These are phyloP conservation scores for Ictalurus furcatus DNA, from an alignment of 2,113 vertebrate genomes.

Conservation along the genomic window DNA sequence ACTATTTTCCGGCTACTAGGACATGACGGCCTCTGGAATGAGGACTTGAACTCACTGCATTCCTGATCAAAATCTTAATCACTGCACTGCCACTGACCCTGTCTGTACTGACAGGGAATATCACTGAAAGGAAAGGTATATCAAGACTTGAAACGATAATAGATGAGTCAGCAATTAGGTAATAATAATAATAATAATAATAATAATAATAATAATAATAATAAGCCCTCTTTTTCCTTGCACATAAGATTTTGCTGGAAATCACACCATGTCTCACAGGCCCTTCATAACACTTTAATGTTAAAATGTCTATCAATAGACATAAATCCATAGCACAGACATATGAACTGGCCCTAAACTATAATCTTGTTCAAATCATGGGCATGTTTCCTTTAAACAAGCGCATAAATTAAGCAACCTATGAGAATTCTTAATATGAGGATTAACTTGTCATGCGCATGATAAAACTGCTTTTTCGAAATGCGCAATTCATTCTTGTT, in stretches of 20 bases:
- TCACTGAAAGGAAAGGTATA: background rate
- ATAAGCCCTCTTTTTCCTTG: background rate
- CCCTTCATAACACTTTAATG: background rate
- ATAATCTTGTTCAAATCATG: background rate
- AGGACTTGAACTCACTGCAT: background rate
- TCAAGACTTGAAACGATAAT: background rate
- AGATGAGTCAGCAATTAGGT: background rate
- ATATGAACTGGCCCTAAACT: background rate
- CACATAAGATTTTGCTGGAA: background rate
- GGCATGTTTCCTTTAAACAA: background rate
- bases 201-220: background rate
- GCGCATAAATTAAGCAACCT: background rate
- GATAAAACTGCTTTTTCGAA: background rate
- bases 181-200: background rate
- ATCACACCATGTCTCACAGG: background rate
- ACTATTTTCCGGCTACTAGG: background rate
- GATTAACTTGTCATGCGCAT: background rate
- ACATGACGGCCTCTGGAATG: background rate
- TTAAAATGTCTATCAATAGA: background rate
- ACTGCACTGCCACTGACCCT: background rate
- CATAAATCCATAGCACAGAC: background rate
- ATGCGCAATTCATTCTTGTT: background rate
- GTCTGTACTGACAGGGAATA: background rate
- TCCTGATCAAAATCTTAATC: background rate
- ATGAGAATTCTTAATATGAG: background rate